These are phyloP conservation scores for Cydia strobilella DNA, from an alignment of 1,140 invertebrate species.

Conservation along the genomic window DNA sequence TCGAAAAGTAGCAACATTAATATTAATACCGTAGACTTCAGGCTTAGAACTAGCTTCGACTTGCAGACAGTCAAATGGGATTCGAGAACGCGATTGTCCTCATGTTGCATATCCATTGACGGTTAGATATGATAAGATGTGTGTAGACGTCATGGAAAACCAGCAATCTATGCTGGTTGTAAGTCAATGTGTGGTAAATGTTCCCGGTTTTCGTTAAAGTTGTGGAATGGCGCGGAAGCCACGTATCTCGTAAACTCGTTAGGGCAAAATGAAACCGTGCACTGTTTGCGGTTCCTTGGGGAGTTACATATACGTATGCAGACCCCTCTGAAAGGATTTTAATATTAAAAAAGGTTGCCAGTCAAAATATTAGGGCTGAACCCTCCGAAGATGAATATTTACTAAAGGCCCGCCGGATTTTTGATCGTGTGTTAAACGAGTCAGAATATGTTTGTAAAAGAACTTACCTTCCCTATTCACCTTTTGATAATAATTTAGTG, in stretches of 20 bases:
- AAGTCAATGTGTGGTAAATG: conserved; percentile 18
- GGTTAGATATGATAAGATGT: not conserved
- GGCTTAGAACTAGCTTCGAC: conserved; percentile 28
- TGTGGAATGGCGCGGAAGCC: conserved; percentile 28
- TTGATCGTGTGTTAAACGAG: conserved; percentile 37
- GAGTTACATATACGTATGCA: conserved; percentile 39
- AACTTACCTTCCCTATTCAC: not conserved
- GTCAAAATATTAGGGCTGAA: conserved; percentile 39
- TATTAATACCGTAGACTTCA: conserved; percentile 34
- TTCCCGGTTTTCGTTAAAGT: conserved; percentile 29
- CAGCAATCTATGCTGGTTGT: not conserved
- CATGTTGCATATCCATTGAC: not conserved
- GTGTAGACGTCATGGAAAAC: not conserved
- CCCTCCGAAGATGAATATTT: conserved; percentile 40
- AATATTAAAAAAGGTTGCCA: conserved; percentile 50
- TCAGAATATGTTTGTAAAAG: conserved; percentile 3
- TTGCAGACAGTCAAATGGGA: conserved; percentile 15
- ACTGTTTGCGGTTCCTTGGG: conserved; percentile 44
- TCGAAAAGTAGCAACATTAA: conserved; percentile 38
- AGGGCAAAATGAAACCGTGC: conserved; percentile 46
- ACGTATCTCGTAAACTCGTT: conserved; percentile 47
- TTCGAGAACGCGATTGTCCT: not conserved
- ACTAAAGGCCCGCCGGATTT: conserved; percentile 35
- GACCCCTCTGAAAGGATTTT: conserved; percentile 50
- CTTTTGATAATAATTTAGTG: not conserved